Evolutionary conservation across 2,888 invertebrate species (phyloP).

Genomic region (Seira musarum): DNA sequence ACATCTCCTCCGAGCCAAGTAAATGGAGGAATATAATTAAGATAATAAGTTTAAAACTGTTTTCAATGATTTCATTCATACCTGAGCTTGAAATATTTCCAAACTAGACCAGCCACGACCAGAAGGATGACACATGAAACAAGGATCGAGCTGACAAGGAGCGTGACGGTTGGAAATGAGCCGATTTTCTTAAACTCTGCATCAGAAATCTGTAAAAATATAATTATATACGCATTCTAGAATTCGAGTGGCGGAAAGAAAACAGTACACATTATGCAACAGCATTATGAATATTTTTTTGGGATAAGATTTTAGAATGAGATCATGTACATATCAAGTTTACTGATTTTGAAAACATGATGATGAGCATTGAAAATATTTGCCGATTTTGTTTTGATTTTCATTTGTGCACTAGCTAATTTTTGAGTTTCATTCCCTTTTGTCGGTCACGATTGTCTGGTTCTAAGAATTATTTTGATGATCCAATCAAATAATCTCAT

Average conservation of each 20-base stretch:
- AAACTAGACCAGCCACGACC: conserved; percentile 68
- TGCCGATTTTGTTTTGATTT: background rate
- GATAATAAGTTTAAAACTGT: background rate
- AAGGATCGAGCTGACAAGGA: conserved; percentile 69
- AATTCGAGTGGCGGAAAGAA: too few relatives aligned
- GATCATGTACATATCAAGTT: too few relatives aligned
- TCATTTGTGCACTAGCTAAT: background rate
- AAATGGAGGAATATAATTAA: background rate
- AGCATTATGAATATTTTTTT: conserved; percentile 10
- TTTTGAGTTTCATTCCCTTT: conserved; percentile 4
- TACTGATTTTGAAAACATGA: too few relatives aligned
- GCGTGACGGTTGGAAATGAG: conserved; percentile 68
- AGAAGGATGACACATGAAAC: conserved; percentile 69
- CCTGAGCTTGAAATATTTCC: conserved; percentile 66
- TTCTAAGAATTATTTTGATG: background rate
- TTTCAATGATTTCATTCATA: conserved; percentile 22
- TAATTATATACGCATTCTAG: conserved; percentile 8
- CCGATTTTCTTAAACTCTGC: conserved; percentile 69
- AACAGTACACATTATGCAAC: background rate
- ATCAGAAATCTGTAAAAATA: conserved; percentile 64
- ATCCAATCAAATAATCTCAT: conserved; percentile 6
- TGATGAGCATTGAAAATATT: too few relatives aligned
- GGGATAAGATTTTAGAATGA: background rate
- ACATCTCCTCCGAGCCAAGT: background rate
- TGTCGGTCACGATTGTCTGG: conserved; percentile 14